Percentiles rank a stretch among this genome's conserved stretches.
These are phyloP conservation scores for Heliconius himera DNA, from an alignment of 1,140 invertebrate species.

Conservation along the genomic window DNA sequence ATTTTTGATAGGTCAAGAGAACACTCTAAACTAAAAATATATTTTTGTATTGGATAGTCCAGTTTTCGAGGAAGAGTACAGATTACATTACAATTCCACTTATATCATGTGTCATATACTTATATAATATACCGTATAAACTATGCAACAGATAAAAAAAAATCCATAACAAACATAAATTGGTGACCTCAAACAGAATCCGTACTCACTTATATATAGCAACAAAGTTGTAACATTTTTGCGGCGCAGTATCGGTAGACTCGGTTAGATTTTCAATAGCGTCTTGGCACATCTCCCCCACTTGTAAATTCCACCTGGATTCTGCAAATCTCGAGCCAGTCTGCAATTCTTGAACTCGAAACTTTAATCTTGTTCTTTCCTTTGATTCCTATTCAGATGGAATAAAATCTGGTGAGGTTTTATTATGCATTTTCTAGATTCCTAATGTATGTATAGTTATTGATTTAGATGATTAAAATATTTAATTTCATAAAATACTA, in stretches of 20 bases:
- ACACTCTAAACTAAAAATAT: too few relatives aligned
- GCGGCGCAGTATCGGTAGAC: conserved; percentile 32
- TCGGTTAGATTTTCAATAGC: conserved; percentile 46
- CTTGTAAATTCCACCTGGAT: conserved; percentile 48
- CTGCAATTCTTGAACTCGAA: conserved; percentile 39
- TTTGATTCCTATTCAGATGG: conserved; percentile 24
- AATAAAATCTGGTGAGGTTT: conserved; percentile 29
- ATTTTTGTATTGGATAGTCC: too few relatives aligned
- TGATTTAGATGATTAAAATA: not conserved
- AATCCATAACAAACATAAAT: not conserved
- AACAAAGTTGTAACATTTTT: conserved; percentile 36
- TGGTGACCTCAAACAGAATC: not conserved
- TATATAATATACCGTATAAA: too few relatives aligned
- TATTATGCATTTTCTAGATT: conserved; percentile 18
- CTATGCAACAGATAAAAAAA: too few relatives aligned
- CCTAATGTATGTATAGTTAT: not conserved
- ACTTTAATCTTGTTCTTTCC: conserved; percentile 46
- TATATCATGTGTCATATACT: too few relatives aligned
- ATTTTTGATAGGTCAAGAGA: too few relatives aligned
- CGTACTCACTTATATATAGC: conserved; percentile 29
- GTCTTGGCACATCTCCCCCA: conserved; percentile 42
- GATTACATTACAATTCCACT: too few relatives aligned
- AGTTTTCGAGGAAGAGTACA: too few relatives aligned
- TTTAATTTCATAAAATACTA: not conserved
- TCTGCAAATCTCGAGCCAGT: conserved; percentile 44